A percentile compares a stretch with the other conserved stretches of the same genome.
phyloP scores from a whole-genome alignment of 1,140 invertebrate genomes.

The Drosophila persimilis region DNA sequence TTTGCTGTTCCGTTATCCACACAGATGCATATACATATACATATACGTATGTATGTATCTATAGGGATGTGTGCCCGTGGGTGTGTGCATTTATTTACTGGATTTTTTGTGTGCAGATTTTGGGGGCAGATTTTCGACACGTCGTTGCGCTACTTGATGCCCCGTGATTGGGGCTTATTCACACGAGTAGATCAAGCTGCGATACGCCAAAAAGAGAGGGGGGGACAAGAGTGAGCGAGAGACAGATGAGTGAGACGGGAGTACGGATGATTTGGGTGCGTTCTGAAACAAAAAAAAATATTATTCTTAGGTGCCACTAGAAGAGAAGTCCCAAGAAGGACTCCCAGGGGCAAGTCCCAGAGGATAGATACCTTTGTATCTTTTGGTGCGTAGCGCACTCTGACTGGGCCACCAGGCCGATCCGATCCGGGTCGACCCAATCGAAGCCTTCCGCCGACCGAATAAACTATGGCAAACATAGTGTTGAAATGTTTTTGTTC shows the following conservation, averaged over 20 bases:
- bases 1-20: constrained; percentile 35
- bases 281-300: too few species aligned
- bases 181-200: constrained; percentile 24
- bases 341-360: too few species aligned
- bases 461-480: constrained; percentile 40
- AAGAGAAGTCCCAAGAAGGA: too few species aligned
- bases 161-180: constrained; percentile 57
- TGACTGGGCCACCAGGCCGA: neutral
- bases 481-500: constrained; percentile 36
- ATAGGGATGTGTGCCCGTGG: constrained; percentile 5
- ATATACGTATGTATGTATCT: neutral
- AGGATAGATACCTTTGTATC: too few species aligned
- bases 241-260: too few species aligned
- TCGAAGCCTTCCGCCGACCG: neutral
- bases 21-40: neutral
- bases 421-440: too few species aligned
- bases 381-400: constrained; percentile 3
- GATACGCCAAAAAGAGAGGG: neutral
- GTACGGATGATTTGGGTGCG: too few species aligned
- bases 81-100: neutral
- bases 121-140: constrained; percentile 67
- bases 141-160: constrained; percentile 63
- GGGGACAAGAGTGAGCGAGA: constrained; percentile 1
- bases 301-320: too few species aligned
- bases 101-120: constrained; percentile 55